Percentiles rank a stretch among this genome's conserved stretches.
Conservation (phyloP, 2,113 vertebrate genomes). For the Indri indri region DNA sequence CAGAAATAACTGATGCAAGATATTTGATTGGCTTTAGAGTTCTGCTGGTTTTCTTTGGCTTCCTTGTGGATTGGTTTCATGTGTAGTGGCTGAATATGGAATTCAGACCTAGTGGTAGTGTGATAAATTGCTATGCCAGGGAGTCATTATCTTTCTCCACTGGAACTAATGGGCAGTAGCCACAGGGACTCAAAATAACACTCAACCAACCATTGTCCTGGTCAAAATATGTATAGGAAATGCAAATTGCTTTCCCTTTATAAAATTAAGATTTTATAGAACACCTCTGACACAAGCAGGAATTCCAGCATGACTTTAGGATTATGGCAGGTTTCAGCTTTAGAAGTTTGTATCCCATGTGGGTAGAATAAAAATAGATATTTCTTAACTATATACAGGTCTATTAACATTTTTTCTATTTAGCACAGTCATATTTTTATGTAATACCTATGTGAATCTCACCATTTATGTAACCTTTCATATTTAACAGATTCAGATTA, state of each 20-base stretch:
- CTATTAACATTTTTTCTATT: not conserved
- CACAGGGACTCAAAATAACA: slow-evolving; percentile 47
- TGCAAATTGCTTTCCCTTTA: not conserved
- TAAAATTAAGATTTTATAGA: slow-evolving; percentile 44
- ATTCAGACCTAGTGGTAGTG: slow-evolving; percentile 35
- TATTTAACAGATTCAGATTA: not conserved
- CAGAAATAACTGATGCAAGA: not conserved
- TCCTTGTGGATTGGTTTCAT: not conserved
- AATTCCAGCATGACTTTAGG: not conserved
- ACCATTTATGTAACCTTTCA: not conserved
- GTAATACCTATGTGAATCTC: not conserved
- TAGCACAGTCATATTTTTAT: not conserved
- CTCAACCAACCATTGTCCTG: not conserved
- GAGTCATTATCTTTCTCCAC: slow-evolving; percentile 60
- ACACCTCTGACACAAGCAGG: not conserved
- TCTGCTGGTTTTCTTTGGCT: not conserved
- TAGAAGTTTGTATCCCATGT: not conserved
- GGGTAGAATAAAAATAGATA: not conserved
- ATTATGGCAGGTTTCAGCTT: not conserved
- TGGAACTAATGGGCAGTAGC: slow-evolving; percentile 48
- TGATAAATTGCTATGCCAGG: slow-evolving; percentile 49
- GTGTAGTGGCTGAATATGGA: not conserved
- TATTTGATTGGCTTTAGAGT: slow-evolving; percentile 13
- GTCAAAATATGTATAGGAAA: slow-evolving; percentile 25
- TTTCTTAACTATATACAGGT: not conserved